These are phyloP conservation scores for Otis tarda DNA, from an alignment of 2,113 vertebrate genomes.

Conservation along the genomic window DNA sequence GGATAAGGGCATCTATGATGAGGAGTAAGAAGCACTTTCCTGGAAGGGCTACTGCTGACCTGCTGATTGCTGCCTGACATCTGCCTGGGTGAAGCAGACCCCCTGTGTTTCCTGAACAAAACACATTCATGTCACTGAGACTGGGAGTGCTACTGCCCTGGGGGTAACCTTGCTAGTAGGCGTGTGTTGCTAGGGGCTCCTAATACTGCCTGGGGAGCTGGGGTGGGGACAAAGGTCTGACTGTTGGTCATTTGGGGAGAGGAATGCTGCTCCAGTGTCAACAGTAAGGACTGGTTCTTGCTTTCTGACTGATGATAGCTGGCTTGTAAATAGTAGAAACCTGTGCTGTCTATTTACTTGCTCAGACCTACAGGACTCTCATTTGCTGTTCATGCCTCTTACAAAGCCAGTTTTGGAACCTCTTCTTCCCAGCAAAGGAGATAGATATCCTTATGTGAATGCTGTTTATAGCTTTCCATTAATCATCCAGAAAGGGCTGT, in stretches of 20 bases:
- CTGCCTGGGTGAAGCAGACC: background rate
- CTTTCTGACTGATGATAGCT: background rate
- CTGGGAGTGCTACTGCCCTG: background rate
- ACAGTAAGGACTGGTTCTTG: background rate
- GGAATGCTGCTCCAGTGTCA: slow-evolving; percentile 33
- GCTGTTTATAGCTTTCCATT: background rate
- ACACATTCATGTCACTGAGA: background rate
- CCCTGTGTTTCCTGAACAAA: background rate
- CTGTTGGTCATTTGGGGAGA: background rate
- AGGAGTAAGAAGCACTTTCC: background rate
- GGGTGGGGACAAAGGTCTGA: background rate
- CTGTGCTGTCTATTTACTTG: background rate
- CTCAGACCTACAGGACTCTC: background rate
- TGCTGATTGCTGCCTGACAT: background rate
- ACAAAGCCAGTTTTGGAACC: background rate
- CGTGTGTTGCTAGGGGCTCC: background rate
- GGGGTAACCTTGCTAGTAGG: background rate
- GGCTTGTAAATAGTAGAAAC: background rate
- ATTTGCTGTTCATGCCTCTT: background rate
- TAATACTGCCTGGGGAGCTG: background rate
- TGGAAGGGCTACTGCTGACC: background rate
- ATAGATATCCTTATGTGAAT: background rate
- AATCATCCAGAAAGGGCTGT: slow-evolving; percentile 15
- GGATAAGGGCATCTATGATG: background rate
- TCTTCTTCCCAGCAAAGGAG: background rate